phyloP scores from a whole-genome alignment of 2,113 vertebrate genomes.

The Antechinus stuartii region DNA sequence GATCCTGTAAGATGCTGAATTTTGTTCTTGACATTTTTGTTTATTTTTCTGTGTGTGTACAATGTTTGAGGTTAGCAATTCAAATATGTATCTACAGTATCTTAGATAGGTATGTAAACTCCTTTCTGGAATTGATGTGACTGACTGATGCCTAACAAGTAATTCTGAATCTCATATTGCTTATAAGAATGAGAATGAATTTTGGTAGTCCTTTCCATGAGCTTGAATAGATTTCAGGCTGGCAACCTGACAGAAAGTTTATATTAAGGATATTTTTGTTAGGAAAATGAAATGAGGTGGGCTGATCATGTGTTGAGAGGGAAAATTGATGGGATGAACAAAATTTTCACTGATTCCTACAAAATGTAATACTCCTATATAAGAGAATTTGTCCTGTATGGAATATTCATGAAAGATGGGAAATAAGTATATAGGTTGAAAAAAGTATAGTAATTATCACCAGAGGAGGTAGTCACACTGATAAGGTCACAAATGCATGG shows the following conservation, averaged over 20 bases:
- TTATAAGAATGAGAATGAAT: not conserved
- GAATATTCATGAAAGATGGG: not conserved
- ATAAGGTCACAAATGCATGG: not conserved
- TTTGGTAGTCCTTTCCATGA: not conserved
- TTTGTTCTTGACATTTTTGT: not conserved
- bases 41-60: not conserved
- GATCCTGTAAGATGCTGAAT: not conserved
- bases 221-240: not conserved
- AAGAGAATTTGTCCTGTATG: not conserved
- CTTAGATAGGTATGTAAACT: conserved; percentile 25
- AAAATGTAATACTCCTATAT: not conserved
- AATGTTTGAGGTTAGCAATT: not conserved
- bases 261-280: not conserved
- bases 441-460: not conserved
- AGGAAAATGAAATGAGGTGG: not conserved
- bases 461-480: not conserved
- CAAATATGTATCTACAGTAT: conserved; percentile 37
- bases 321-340: not conserved
- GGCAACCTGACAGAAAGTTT: not conserved
- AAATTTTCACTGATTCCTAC: not conserved
- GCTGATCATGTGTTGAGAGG: not conserved
- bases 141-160: conserved; percentile 57
- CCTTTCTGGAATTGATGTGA: not conserved
- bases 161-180: not conserved
- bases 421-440: not conserved